Conservation (phyloP, 1,140 invertebrate species). For the Euwallacea similis region DNA sequence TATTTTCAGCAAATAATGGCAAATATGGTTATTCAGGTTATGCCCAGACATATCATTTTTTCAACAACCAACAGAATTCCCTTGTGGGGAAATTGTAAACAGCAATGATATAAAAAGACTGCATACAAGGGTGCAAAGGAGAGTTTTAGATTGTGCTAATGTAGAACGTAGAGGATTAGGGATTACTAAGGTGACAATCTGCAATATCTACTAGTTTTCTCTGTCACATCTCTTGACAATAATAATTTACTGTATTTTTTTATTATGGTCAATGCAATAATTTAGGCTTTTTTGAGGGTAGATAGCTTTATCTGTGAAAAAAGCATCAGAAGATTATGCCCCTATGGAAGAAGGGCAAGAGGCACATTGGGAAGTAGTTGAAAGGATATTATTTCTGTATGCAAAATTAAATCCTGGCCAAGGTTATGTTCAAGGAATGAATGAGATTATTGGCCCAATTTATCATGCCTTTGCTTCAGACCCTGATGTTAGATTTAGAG, state of each 20-base stretch:
- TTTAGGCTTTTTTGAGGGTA: conserved; percentile 39
- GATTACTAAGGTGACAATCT: conserved; percentile 73
- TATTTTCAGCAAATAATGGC: background rate
- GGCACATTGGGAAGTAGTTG: conserved; percentile 96
- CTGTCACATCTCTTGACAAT: background rate
- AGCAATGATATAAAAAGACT: conserved; percentile 76
- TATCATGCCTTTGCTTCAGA: conserved; percentile 96
- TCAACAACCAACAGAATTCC: conserved; percentile 88
- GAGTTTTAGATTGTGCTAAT: conserved; percentile 82
- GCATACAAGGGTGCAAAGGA: conserved; percentile 84
- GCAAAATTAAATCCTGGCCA: conserved; percentile 98
- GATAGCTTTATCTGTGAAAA: conserved; percentile 66
- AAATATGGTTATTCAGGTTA: conserved; percentile 57
- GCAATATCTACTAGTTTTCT: background rate
- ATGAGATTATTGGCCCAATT: conserved; percentile 98
- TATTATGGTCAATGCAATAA: background rate
- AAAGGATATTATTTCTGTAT: conserved; percentile 95
- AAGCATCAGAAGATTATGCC: conserved; percentile 75
- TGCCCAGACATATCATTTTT: conserved; percentile 98
- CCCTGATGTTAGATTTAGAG: conserved; percentile 76
- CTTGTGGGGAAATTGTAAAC: conserved; percentile 73
- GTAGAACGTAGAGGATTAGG: conserved; percentile 87
- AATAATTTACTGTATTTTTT: background rate
- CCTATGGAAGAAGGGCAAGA: conserved; percentile 81
- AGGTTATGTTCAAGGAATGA: conserved; percentile 98